Conservation (phyloP, 1,140 invertebrate species). For the Hypothenemus hampei region DNA sequence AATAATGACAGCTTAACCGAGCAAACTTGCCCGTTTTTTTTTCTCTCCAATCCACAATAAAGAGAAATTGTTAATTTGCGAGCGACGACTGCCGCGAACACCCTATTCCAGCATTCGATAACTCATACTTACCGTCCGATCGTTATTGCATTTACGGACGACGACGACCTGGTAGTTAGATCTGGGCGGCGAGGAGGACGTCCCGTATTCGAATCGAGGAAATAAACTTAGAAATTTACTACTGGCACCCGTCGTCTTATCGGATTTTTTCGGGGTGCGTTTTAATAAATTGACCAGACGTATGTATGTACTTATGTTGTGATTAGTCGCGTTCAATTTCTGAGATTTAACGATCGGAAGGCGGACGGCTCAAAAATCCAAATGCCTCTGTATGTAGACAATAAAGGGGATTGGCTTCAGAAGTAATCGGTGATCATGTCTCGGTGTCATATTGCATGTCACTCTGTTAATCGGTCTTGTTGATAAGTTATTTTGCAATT, state of each 20-base stretch:
- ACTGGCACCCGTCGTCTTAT: slow-evolving; percentile 4
- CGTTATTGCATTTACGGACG: slow-evolving; percentile 18
- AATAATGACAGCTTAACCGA: slow-evolving; percentile 18
- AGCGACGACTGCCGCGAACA: slow-evolving; percentile 11
- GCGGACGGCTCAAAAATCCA: background rate
- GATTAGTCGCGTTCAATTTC: background rate
- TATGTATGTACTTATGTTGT: background rate
- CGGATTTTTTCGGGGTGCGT: background rate
- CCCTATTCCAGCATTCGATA: slow-evolving; percentile 16
- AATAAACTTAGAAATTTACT: slow-evolving; percentile 13
- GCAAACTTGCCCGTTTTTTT: slow-evolving; percentile 7
- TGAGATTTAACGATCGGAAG: background rate
- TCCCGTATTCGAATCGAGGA: slow-evolving; percentile 1
- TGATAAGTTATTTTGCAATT: background rate
- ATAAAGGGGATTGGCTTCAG: background rate
- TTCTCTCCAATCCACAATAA: too few species aligned
- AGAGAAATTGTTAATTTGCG: slow-evolving; percentile 22
- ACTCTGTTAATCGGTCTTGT: background rate
- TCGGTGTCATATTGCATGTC: background rate
- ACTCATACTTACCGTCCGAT: slow-evolving; percentile 20
- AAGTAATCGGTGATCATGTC: background rate
- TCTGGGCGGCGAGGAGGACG: slow-evolving; percentile 11
- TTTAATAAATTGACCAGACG: background rate
- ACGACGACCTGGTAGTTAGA: slow-evolving; percentile 15
- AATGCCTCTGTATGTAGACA: background rate